Evolutionary conservation across 1,140 invertebrate species (phyloP), one percentile per base, ranked within the genome.

Genomic region (Drosophila azteca): DNA sequence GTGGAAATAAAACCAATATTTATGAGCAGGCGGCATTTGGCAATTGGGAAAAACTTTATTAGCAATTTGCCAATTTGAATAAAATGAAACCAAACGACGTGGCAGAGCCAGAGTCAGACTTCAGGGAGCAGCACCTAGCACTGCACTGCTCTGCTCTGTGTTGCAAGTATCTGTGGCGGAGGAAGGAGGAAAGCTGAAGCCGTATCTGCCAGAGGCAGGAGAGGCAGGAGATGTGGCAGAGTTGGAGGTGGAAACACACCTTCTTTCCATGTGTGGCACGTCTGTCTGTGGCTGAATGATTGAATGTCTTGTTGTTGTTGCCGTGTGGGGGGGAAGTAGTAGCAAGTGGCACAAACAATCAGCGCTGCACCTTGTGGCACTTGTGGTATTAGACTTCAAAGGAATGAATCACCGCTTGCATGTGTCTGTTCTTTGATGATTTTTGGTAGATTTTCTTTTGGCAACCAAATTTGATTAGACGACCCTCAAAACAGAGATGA

Each of bases 61-160:
- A 73, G 49, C 79, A 73, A 81, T 82, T 81, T 77, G 73, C 67
- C 79, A 78, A 81, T 81, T 81, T 82, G 79, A 70, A 80, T 80
- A 75, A 72, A 67, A 55, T 45, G 50, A 63, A 75, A 48, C 35
- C 50, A 49, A 46, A 75, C 63, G 13, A 41, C 43, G 53, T 53
- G 50, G 55, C 45, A 39, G 7, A 31, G 29, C 7, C 29, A 9
- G 2, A 39, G 45, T 48, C 26, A 20, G 41, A 13, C 63, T 5
- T 17, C 31, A 68, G 59, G 53, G 44, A 55, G 49, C 61, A 20
- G 13, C 57, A 60, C 13, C 20, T 0, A 39, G 35, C 35, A 31
- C 8, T 29, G 24, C 24, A 9, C 31, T 39, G 35, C 35, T 39
- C 35, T 39, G 35, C 11, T 39, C 35, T 13, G 35, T 39, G 35